Conservation (phyloP, 2,888 invertebrate genomes). For the Lomographa bimaculata region DNA sequence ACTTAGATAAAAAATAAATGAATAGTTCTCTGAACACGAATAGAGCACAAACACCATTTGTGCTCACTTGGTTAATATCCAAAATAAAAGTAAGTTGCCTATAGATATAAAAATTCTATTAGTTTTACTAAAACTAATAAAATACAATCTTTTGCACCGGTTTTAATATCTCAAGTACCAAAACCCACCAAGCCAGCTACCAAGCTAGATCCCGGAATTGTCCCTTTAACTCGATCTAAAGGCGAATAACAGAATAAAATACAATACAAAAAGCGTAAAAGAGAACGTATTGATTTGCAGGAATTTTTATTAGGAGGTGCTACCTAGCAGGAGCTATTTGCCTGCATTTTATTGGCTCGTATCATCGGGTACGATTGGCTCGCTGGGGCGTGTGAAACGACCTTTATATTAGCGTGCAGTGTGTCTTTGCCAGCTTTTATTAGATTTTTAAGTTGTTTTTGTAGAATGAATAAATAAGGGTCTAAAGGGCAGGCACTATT, state of each 20-base stretch:
- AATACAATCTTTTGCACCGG: too few species aligned
- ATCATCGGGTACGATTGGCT: conserved; percentile 19
- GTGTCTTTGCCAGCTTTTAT: conserved; percentile 28
- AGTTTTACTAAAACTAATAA: too few species aligned
- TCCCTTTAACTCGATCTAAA: conserved; percentile 77
- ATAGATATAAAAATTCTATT: too few species aligned
- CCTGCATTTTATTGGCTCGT: conserved; percentile 64
- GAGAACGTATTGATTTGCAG: conserved; percentile 82
- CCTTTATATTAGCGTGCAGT: conserved; percentile 33
- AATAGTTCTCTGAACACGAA: too few species aligned
- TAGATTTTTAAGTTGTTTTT: conserved; percentile 23
- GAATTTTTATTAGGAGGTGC: conserved; percentile 83
- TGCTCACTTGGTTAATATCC: too few species aligned
- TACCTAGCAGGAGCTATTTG: conserved; percentile 66
- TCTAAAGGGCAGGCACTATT: too few species aligned
- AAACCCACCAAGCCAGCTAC: conserved; percentile 32
- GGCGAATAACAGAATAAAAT: conserved; percentile 80
- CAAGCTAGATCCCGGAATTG: conserved; percentile 71
- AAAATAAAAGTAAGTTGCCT: too few species aligned
- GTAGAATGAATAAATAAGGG: not conserved
- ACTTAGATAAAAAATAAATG: too few species aligned
- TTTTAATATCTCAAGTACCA: conserved; percentile 57
- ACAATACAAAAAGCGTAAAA: conserved; percentile 81
- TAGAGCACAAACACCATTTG: too few species aligned
- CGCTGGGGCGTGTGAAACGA: conserved; percentile 26